Percentiles rank a stretch among this genome's conserved stretches.
Evolutionary conservation across 2,888 invertebrate species (phyloP).

Genomic region (Blomia tropicalis): DNA sequence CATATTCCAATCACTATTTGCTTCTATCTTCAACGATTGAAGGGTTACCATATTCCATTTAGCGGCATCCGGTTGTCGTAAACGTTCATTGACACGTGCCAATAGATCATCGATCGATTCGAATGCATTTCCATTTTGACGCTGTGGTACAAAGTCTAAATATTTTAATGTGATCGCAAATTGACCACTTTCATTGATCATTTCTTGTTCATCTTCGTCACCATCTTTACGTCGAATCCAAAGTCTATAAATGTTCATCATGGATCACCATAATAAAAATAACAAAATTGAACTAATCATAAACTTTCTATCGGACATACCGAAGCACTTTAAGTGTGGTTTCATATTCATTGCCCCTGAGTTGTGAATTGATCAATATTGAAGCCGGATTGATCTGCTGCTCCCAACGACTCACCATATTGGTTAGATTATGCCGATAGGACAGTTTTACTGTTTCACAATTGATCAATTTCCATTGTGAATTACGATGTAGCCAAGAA

Average conservation of each 20-base stretch:
- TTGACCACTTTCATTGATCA: background rate
- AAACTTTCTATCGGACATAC: background rate
- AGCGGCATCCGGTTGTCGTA: background rate
- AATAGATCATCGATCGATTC: constrained; percentile 20
- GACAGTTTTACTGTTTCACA: constrained; percentile 24
- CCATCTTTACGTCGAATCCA: constrained; percentile 12
- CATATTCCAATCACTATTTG: constrained; percentile 21
- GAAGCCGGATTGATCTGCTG: constrained; percentile 19
- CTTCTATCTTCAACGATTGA: constrained; percentile 22
- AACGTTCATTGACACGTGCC: constrained; percentile 3
- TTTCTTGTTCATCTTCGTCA: background rate
- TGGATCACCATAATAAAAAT: background rate
- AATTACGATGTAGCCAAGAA: constrained; percentile 21
- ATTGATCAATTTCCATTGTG: constrained; percentile 24
- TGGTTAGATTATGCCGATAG: constrained; percentile 22
- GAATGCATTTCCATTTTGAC: constrained; percentile 9
- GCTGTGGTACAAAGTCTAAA: constrained; percentile 15
- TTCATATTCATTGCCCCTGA: constrained; percentile 8
- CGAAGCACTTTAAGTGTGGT: constrained; percentile 20
- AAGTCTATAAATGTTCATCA: too few species aligned
- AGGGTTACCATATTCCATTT: constrained; percentile 16
- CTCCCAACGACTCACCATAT: constrained; percentile 23
- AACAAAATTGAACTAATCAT: background rate
- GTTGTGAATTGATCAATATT: background rate
- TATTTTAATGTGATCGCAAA: constrained; percentile 15